These are phyloP conservation scores for Ceratosolen solmsi DNA, from an alignment of 1,140 invertebrate genomes.

Conservation along the genomic window DNA sequence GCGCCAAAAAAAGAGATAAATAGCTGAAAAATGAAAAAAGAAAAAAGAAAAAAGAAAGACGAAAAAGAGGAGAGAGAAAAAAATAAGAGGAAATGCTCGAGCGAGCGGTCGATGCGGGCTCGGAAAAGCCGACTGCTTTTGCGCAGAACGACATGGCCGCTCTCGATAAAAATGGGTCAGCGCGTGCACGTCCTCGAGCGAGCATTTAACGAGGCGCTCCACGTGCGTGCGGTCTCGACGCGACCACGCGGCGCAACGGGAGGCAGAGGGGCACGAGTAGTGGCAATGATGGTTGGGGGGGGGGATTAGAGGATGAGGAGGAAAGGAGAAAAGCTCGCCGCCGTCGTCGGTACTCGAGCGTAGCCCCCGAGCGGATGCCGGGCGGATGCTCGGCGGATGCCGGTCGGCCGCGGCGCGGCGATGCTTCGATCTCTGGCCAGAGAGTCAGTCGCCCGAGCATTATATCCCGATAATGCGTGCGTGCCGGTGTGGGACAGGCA, in stretches of 20 bases:
- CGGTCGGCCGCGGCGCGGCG: slow-evolving; percentile 23
- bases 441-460: background rate
- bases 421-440: too few species aligned
- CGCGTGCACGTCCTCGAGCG: slow-evolving; percentile 24
- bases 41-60: too few species aligned
- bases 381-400: background rate
- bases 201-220: background rate
- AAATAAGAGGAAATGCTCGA: background rate
- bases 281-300: too few species aligned
- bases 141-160: background rate
- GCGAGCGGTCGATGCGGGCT: too few species aligned
- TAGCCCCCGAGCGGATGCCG: too few species aligned
- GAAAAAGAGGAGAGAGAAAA: too few species aligned
- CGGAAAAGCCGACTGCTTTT: background rate
- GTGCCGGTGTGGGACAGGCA: slow-evolving; percentile 54
- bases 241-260: background rate
- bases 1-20: too few species aligned
- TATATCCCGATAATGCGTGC: slow-evolving; percentile 59
- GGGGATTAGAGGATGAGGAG: too few species aligned
- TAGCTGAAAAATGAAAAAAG: too few species aligned
- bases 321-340: too few species aligned
- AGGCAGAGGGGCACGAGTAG: too few species aligned
- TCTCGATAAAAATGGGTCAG: slow-evolving; percentile 45
- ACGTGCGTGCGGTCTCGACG: background rate
- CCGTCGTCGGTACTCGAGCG: too few species aligned